Percentiles rank a stretch among this genome's conserved stretches.
These are phyloP conservation scores for Sceloporus undulatus DNA, from an alignment of 2,113 vertebrate genomes.

Conservation along the genomic window DNA sequence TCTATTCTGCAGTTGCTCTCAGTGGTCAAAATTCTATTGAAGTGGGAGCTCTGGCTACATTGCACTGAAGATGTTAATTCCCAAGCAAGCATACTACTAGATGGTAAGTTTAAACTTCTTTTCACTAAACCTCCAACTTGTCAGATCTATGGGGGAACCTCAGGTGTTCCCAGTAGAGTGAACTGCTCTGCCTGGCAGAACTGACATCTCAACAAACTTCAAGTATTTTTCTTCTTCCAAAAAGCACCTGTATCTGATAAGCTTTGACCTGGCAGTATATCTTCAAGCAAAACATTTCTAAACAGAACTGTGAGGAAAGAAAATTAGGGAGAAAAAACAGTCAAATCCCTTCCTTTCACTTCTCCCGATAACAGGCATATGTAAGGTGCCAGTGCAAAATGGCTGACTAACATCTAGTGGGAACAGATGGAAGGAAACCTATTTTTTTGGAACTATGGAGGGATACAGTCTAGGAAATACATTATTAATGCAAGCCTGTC, in stretches of 20 bases:
- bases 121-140: constrained; percentile 39
- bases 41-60: accelerated
- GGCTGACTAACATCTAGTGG: constrained; percentile 38
- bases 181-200: not conserved
- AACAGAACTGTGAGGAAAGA: constrained; percentile 33
- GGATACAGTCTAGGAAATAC: constrained; percentile 29
- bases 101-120: constrained; percentile 41
- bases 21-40: not conserved
- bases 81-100: constrained; percentile 43
- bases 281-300: accelerated
- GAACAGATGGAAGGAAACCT: constrained; percentile 25
- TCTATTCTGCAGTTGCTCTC: constrained; percentile 44
- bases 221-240: not conserved
- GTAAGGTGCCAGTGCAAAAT: constrained; percentile 43
- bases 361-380: constrained; percentile 15
- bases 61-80: constrained; percentile 45
- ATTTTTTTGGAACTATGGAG: constrained; percentile 2
- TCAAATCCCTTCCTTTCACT: constrained; percentile 42
- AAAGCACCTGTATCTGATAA: constrained; percentile 16
- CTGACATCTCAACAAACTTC: constrained; percentile 40
- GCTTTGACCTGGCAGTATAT: not conserved
- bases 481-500: constrained; percentile 6
- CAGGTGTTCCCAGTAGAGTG: constrained; percentile 31
- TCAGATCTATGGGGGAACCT: constrained; percentile 34
- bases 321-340: constrained; percentile 1